phyloP scores from a whole-genome alignment of 1,140 invertebrate genomes.

The Conus ventricosus region DNA sequence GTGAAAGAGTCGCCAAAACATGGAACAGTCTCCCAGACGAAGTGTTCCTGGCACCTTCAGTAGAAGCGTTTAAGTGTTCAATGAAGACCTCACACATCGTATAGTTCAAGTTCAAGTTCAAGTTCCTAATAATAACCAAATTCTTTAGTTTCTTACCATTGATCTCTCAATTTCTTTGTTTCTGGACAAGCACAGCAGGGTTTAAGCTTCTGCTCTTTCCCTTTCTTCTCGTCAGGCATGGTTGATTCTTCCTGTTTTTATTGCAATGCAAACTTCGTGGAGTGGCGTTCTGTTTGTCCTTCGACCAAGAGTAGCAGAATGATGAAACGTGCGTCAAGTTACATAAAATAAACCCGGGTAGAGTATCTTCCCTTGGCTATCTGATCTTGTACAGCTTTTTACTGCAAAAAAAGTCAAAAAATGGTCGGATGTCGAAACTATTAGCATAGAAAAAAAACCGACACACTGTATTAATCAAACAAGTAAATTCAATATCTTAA shows the following conservation, averaged over 20 bases:
- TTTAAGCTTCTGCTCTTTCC: conserved; percentile 79
- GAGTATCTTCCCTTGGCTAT: not conserved
- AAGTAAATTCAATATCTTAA: too few relatives aligned
- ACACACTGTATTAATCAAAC: too few relatives aligned
- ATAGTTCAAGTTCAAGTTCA: not conserved
- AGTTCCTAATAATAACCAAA: too few relatives aligned
- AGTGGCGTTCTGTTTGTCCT: not conserved
- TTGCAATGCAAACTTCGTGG: not conserved
- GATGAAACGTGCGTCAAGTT: not conserved
- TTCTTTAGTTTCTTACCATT: conserved; percentile 82
- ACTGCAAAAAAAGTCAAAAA: not conserved
- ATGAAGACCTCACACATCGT: not conserved
- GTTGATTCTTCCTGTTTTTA: not conserved
- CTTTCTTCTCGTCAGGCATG: conserved; percentile 40
- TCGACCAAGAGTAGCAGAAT: not conserved
- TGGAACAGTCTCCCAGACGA: too few relatives aligned
- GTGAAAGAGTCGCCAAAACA: too few relatives aligned
- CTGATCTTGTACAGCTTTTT: not conserved
- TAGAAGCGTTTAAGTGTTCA: too few relatives aligned
- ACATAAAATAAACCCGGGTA: not conserved
- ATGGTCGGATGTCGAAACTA: too few relatives aligned
- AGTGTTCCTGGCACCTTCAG: too few relatives aligned
- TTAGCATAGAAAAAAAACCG: too few relatives aligned
- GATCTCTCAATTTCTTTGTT: conserved; percentile 92
- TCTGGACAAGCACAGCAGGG: conserved; percentile 99